phyloP scores from a whole-genome alignment of 2,888 invertebrate species.

The Ischnus inquisitorius region DNA sequence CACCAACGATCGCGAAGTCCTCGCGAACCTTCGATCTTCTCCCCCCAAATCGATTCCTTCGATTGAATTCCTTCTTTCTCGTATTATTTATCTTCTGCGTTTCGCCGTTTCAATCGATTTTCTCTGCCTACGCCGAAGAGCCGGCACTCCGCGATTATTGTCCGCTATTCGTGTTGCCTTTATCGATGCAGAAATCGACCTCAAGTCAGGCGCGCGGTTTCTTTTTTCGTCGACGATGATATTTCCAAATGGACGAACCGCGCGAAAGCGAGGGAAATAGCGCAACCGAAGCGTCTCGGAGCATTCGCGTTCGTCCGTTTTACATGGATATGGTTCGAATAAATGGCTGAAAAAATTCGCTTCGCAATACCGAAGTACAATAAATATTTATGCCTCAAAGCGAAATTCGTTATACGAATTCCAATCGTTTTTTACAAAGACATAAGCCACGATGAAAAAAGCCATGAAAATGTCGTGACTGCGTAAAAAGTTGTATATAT shows the following conservation, averaged over 20 bases:
- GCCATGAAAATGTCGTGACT: too few relatives aligned
- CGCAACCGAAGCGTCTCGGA: not conserved
- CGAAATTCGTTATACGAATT: too few relatives aligned
- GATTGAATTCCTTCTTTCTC: conserved; percentile 29
- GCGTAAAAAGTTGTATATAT: too few relatives aligned
- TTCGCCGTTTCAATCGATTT: conserved; percentile 37
- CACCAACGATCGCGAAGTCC: conserved; percentile 14
- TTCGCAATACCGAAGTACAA: not conserved
- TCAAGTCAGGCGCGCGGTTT: not conserved
- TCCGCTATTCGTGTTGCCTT: conserved; percentile 8
- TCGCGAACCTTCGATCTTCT: conserved; percentile 37
- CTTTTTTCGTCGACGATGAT: conserved; percentile 7
- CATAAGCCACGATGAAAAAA: too few relatives aligned
- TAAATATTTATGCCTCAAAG: too few relatives aligned
- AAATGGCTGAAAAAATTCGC: not conserved
- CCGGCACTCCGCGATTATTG: conserved; percentile 20
- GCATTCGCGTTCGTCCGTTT: not conserved
- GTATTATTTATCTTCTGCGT: not conserved
- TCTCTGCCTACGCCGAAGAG: conserved; percentile 36
- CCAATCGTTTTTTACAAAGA: too few relatives aligned
- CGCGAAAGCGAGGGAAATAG: not conserved
- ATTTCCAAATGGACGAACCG: not conserved
- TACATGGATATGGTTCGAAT: not conserved
- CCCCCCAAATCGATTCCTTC: conserved; percentile 26
- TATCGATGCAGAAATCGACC: conserved; percentile 24